These are phyloP conservation scores for Carduelis carduelis DNA, from an alignment of 2,797 vertebrate genomes.

Conservation along the genomic window DNA sequence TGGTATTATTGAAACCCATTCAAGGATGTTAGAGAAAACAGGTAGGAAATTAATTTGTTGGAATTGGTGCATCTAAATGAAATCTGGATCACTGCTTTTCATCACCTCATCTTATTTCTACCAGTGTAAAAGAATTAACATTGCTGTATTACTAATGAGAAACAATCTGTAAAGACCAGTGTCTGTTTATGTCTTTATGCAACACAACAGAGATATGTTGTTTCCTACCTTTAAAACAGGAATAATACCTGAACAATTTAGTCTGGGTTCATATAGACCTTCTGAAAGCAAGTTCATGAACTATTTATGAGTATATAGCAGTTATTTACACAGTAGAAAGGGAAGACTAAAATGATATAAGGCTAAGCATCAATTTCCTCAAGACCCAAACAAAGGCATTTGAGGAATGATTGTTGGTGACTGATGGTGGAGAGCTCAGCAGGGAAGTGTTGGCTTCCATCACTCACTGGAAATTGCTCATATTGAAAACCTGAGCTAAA, in stretches of 20 bases:
- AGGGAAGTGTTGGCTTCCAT: not conserved
- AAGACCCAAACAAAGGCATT: not conserved
- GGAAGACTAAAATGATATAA: not conserved
- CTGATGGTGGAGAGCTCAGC: not conserved
- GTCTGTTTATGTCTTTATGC: not conserved
- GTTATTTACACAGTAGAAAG: not conserved
- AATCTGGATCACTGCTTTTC: not conserved
- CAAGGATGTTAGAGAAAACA: not conserved
- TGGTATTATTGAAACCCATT: not conserved
- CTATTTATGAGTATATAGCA: not conserved
- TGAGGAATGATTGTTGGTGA: not conserved
- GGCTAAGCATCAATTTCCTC: not conserved
- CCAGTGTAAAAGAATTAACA: not conserved
- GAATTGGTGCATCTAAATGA: not conserved
- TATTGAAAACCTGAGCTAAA: not conserved
- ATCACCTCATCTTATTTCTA: not conserved
- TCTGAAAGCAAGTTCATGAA: not conserved
- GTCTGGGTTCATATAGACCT: not conserved
- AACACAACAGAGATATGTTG: not conserved
- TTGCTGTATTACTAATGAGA: not conserved
- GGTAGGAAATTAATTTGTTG: not conserved
- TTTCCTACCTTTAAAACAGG: not conserved
- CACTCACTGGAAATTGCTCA: not conserved
- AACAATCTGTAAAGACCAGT: not conserved
- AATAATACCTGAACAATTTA: not conserved